phyloP scores from a whole-genome alignment of 1,140 invertebrate species.

The Drosophila erecta region DNA sequence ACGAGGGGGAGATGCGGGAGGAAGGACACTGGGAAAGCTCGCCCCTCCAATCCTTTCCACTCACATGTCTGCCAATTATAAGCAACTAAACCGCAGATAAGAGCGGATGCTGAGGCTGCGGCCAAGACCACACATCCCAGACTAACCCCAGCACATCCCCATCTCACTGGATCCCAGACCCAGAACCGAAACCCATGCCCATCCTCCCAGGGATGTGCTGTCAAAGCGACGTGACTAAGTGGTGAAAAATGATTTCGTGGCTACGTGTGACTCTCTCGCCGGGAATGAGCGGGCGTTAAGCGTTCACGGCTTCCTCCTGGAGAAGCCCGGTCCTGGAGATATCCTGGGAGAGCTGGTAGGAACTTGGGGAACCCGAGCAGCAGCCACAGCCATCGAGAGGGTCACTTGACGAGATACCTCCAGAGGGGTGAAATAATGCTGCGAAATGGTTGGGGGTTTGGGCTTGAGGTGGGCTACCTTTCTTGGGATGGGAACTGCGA shows the following conservation, averaged over 20 bases:
- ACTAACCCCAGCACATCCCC: slow-evolving; percentile 41
- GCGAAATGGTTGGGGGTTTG: background rate
- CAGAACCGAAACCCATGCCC: background rate
- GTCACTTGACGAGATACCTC: slow-evolving; percentile 62
- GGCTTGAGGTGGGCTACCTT: background rate
- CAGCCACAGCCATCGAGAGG: slow-evolving; percentile 56
- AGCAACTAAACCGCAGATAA: slow-evolving; percentile 81
- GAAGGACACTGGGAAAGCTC: slow-evolving; percentile 51
- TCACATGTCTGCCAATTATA: slow-evolving; percentile 82
- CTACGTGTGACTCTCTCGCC: slow-evolving; percentile 72
- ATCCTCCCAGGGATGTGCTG: slow-evolving; percentile 52
- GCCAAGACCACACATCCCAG: slow-evolving; percentile 37
- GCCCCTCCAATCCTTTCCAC: slow-evolving; percentile 8
- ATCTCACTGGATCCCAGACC: background rate
- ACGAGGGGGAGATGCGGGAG: background rate
- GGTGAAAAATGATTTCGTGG: slow-evolving; percentile 82
- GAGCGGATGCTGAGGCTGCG: slow-evolving; percentile 68
- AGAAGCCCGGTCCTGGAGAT: slow-evolving; percentile 7
- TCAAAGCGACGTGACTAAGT: slow-evolving; percentile 82
- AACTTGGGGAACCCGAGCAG: slow-evolving; percentile 30
- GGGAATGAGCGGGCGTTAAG: slow-evolving; percentile 68
- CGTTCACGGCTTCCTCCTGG: slow-evolving; percentile 55
- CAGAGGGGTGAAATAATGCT: slow-evolving; percentile 27
- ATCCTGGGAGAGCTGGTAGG: slow-evolving; percentile 13
- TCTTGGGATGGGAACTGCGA: slow-evolving; percentile 3